These are phyloP conservation scores for Diorhabda elongata DNA, from an alignment of 1,140 invertebrate genomes.

Conservation along the genomic window DNA sequence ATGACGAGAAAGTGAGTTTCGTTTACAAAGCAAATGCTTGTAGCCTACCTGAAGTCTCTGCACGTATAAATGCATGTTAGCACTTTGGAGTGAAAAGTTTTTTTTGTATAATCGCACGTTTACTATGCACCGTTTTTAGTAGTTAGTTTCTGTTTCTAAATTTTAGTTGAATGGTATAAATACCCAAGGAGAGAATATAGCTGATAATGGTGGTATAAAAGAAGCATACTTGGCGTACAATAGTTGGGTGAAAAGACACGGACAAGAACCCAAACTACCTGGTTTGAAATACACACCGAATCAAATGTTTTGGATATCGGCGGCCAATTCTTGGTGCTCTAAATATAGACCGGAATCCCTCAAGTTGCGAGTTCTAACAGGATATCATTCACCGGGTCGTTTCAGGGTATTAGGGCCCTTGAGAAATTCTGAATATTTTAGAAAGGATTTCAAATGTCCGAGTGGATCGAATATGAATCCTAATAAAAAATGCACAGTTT, in stretches of 20 bases:
- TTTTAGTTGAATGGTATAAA: conserved; percentile 58
- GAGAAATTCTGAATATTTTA: conserved; percentile 85
- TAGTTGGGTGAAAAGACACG: conserved; percentile 45
- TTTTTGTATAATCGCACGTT: not conserved
- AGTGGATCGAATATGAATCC: conserved; percentile 83
- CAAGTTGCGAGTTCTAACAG: conserved; percentile 68
- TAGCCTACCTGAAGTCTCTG: too few relatives aligned
- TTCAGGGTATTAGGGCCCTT: conserved; percentile 85
- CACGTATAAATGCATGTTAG: too few relatives aligned
- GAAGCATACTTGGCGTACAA: conserved; percentile 58
- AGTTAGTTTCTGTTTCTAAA: conserved; percentile 1
- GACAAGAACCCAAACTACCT: conserved; percentile 47
- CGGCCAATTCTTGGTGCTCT: conserved; percentile 65
- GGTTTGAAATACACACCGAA: conserved; percentile 48
- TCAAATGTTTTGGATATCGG: conserved; percentile 75
- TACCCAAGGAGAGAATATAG: conserved; percentile 64
- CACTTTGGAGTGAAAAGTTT: too few relatives aligned
- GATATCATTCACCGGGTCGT: conserved; percentile 72
- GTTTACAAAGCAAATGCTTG: too few relatives aligned
- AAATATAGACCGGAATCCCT: conserved; percentile 67
- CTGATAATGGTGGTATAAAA: conserved; percentile 65
- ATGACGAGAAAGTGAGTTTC: too few relatives aligned
- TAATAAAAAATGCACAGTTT: conserved; percentile 76
- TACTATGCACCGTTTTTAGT: not conserved
- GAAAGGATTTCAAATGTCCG: conserved; percentile 82